Conservation (phyloP, 2,888 invertebrate species). For the Phymatocera aterrima region DNA sequence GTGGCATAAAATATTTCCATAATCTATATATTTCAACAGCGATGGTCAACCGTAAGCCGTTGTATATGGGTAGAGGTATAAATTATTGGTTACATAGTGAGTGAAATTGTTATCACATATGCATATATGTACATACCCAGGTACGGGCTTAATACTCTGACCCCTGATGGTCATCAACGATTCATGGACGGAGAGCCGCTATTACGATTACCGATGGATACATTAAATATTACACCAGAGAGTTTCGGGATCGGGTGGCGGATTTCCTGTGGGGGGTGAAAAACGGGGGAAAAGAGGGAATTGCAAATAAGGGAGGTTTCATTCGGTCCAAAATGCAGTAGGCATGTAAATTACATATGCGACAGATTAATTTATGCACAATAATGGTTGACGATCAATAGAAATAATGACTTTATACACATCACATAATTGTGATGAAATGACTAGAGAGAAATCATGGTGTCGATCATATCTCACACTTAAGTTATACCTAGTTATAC, state of each 20-base stretch:
- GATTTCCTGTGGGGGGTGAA: not conserved
- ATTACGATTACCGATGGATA: constrained; percentile 39
- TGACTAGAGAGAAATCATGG: no score
- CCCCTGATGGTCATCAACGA: constrained; percentile 34
- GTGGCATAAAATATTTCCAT: not conserved
- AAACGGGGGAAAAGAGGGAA: not conserved
- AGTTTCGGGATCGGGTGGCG: not conserved
- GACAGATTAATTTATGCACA: no score
- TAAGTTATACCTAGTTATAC: no score
- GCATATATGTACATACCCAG: constrained; percentile 31
- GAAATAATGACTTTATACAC: no score
- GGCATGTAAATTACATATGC: not conserved
- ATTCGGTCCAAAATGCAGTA: not conserved
- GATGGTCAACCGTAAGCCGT: not conserved
- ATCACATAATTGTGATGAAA: no score
- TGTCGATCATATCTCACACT: no score
- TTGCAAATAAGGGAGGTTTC: not conserved
- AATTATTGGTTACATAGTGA: constrained; percentile 20
- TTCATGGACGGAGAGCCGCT: constrained; percentile 36
- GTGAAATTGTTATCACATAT: constrained; percentile 33
- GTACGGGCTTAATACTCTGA: not conserved
- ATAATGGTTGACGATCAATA: no score
- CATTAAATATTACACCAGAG: constrained; percentile 24
- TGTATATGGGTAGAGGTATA: not conserved
- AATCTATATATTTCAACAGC: not conserved